Evolutionary conservation across 2,888 invertebrate genomes (phyloP), one percentile per base, ranked within the genome.

Genomic region (Adineta ricciae): DNA sequence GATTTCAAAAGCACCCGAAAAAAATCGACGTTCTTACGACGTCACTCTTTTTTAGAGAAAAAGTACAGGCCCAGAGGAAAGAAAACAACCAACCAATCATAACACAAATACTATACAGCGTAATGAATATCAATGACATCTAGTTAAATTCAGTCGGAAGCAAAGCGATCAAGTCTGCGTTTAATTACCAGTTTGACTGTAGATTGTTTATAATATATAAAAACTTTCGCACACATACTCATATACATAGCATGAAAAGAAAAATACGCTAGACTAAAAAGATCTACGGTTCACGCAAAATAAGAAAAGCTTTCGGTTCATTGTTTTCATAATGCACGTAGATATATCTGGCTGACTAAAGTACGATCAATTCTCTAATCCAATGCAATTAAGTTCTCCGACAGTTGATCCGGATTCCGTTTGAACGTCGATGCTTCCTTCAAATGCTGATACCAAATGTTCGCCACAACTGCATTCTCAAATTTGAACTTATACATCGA

Each of bases 401-500:
- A 41, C n/a, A n/a, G 14, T 78, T 19, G 64, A 32, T 32, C 64
- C 16, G 38, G 38, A 11, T n/a, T 78, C n/a, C 41, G 78, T 78
- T 41, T 78, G 54, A 56, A 83, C 21, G 49, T 64, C 9, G 52
- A 52, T 41, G 85, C 83, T 83, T 82, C 32, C 78, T 85, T 85
- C 21, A 85, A 85, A 32, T 73, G 85, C 49, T 84, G 73, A 16
- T 73, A 78, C 85, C 85, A 85, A 24, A 82, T 78, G 32, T 85
- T 85, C 3, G 84, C 84, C 21, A 85, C 54, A 7, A 41, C 38
- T 14, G 36, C 21, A 52, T 78, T 85, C 21, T 85, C 85, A 41
- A 85, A 50, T 27, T 73, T 56, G 9, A 82, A 85, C 52, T 85
- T 85, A 73, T 85, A 85, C 83, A 83, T 85, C 0, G 78, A 41